Percentiles rank a stretch among this genome's conserved stretches.
Conservation (phyloP, 2,797 vertebrate species). For the Myotis pilosus region DNA sequence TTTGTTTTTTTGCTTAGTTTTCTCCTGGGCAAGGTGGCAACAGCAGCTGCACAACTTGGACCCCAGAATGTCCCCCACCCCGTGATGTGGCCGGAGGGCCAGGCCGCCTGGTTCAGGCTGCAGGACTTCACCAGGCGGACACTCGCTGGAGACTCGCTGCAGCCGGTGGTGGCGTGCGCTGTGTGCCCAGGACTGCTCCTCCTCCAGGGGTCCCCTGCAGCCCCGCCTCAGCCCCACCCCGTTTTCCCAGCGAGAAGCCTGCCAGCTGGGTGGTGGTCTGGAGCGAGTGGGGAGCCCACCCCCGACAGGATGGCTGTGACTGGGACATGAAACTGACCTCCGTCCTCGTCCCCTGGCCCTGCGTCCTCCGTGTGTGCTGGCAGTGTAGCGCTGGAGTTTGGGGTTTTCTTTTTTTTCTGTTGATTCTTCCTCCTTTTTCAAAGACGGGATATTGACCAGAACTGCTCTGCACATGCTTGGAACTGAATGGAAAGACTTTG, state of each 20-base stretch:
- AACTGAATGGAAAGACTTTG: conserved; percentile 64
- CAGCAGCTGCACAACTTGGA: background rate
- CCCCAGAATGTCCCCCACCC: background rate
- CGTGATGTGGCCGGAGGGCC: background rate
- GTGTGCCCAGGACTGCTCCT: conserved; percentile 44
- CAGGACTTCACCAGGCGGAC: background rate
- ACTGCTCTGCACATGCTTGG: conserved; percentile 63
- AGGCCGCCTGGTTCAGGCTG: conserved; percentile 55
- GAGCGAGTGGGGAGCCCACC: background rate
- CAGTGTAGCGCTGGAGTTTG: conserved; percentile 45
- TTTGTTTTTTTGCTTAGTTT: background rate
- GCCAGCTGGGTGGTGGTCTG: conserved; percentile 42
- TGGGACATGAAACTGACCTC: conserved; percentile 78
- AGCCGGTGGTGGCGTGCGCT: background rate
- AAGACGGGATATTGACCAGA: conserved; percentile 66
- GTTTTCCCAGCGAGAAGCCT: conserved; percentile 64
- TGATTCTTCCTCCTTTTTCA: conserved; percentile 62
- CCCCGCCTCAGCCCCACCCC: conserved; percentile 21
- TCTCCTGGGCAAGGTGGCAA: background rate
- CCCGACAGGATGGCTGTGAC: conserved; percentile 70
- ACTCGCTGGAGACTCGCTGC: background rate
- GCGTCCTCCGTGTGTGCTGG: background rate
- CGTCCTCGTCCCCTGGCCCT: conserved; percentile 28
- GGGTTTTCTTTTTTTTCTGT: conserved; percentile 26
- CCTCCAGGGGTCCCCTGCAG: background rate